A percentile compares a stretch with the other conserved stretches of the same genome.
These are phyloP conservation scores for Galbula dea DNA, from an alignment of 2,113 vertebrate species.

Conservation along the genomic window DNA sequence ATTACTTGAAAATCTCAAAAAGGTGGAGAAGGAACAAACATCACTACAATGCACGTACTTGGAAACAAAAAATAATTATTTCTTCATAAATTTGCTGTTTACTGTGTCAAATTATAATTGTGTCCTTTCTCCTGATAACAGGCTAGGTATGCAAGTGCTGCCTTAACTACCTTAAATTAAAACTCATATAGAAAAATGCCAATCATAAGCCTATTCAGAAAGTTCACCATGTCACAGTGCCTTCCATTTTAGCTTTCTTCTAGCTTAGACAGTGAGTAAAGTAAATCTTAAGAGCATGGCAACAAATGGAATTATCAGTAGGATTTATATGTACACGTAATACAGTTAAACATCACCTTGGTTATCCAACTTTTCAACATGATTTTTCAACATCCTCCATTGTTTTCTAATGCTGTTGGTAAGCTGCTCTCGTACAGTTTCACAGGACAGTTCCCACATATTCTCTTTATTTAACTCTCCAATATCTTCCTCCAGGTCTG, in stretches of 20 bases:
- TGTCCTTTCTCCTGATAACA: neutral
- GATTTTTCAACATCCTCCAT: slow-evolving; percentile 93
- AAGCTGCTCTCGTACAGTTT: slow-evolving; percentile 89
- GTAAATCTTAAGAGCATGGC: neutral
- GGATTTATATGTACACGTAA: neutral
- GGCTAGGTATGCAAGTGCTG: neutral
- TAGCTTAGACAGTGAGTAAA: neutral
- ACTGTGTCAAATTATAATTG: neutral
- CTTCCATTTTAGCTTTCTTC: neutral
- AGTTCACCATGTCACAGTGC: neutral
- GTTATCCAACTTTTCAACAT: slow-evolving; percentile 90
- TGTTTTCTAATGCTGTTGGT: slow-evolving; percentile 95
- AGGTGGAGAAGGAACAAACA: neutral
- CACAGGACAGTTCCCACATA: slow-evolving; percentile 88
- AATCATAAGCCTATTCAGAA: neutral
- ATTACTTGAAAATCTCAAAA: neutral
- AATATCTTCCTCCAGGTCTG: slow-evolving; percentile 83
- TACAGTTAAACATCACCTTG: slow-evolving; percentile 76
- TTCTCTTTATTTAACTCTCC: slow-evolving; percentile 83
- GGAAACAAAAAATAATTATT: neutral
- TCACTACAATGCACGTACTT: neutral
- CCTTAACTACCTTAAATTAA: neutral
- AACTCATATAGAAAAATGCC: neutral
- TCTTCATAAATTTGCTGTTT: neutral
- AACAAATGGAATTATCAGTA: neutral